Evolutionary conservation across 2,888 invertebrate genomes (phyloP).

Genomic region (Thera obeliscata): DNA sequence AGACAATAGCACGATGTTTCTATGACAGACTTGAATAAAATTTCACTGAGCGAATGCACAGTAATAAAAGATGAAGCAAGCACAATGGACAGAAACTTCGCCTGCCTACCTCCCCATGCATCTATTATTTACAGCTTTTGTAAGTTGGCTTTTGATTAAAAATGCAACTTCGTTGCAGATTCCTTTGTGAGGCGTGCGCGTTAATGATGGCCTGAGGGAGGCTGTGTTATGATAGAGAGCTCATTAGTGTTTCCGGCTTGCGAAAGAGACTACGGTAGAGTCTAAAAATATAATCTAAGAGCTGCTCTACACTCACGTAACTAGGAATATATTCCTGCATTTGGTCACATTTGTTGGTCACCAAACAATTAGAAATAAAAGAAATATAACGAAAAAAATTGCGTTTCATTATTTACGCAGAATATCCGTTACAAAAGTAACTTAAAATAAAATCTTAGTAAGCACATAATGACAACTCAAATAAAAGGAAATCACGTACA

Average conservation of each 20-base stretch:
- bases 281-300: conserved; percentile 17
- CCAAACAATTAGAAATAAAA: no score
- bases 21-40: conserved; percentile 36
- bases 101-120: conserved; percentile 35
- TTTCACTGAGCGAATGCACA: conserved; percentile 45
- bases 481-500: conserved; percentile 47
- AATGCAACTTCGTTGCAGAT: conserved; percentile 30
- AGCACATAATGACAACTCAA: conserved; percentile 44
- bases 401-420: no score
- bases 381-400: no score
- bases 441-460: conserved; percentile 35
- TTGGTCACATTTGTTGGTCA: not conserved
- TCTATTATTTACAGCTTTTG: conserved; percentile 49
- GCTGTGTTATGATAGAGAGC: conserved; percentile 24
- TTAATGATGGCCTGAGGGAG: conserved; percentile 19
- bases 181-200: conserved; percentile 24
- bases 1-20: conserved; percentile 14
- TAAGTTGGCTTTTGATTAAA: conserved; percentile 40
- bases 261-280: conserved; percentile 5
- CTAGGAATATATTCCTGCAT: conserved; percentile 4
- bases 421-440: no score
- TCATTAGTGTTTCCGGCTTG: conserved; percentile 35
- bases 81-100: conserved; percentile 49
- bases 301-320: not conserved
- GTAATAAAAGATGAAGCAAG: conserved; percentile 44